Evolutionary conservation across 2,888 invertebrate genomes (phyloP).

Genomic region (Chymomyza procnemis): DNA sequence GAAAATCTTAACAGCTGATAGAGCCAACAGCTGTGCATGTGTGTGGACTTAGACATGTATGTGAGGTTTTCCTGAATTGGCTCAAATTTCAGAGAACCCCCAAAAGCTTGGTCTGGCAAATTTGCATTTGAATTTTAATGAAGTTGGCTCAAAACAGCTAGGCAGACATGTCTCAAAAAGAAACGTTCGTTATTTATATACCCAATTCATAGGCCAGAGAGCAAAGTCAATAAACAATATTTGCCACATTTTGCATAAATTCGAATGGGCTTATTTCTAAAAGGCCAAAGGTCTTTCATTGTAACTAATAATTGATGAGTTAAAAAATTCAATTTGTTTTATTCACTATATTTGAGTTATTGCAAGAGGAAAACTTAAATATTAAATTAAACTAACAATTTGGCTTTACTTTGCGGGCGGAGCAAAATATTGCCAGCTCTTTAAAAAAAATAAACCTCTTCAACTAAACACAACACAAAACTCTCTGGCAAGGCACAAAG

Average conservation of each 20-base stretch:
- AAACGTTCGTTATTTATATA: slow-evolving; percentile 6
- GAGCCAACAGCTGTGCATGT: not conserved
- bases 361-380: not conserved
- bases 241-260: not conserved
- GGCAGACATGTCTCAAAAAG: not conserved
- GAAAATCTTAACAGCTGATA: not conserved
- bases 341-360: not conserved
- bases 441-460: slow-evolving; percentile 16
- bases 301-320: not conserved
- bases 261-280: not conserved
- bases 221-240: not conserved
- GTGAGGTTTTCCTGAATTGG: not conserved
- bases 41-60: not conserved
- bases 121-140: slow-evolving; percentile 42
- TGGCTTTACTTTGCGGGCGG: not conserved
- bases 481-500: slow-evolving; percentile 17
- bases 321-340: not conserved
- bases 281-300: not conserved
- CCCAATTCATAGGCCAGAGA: not conserved
- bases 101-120: slow-evolving; percentile 10
- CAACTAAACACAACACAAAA: slow-evolving; percentile 58
- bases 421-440: slow-evolving; percentile 46
- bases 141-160: slow-evolving; percentile 31
- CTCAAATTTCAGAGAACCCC: not conserved
- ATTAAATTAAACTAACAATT: not conserved